Evolutionary conservation across 2,888 invertebrate genomes (phyloP), one percentile per base, ranked within the genome.

Genomic region (Heteromyza rotundicornis): DNA sequence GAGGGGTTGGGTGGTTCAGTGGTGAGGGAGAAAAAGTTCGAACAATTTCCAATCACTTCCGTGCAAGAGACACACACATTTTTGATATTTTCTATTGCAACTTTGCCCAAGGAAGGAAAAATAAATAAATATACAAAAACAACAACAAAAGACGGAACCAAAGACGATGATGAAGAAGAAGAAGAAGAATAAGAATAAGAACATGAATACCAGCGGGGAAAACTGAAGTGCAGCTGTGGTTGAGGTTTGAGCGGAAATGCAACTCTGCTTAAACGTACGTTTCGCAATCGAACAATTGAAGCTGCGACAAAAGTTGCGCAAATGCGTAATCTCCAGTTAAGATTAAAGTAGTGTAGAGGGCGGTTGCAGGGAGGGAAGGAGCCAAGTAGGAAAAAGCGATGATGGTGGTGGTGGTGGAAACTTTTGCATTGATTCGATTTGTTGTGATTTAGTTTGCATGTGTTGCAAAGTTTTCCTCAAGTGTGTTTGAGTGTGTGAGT

Each of bases 11-110:
- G n/a, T n/a, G n/a, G n/a, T n/a, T n/a, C n/a, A n/a, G n/a, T n/a
- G n/a, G n/a, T n/a, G n/a, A n/a, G n/a, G n/a, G 40, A 5, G 17
- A 19, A 19, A 47, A 47, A 47, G 19, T 17, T 47, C 20, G 20
- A 72, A 75, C 76, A 76, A 77, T 77, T 77, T 76, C 76, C 77
- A 76, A 76, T 76, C 77, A 76, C 77, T 75, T 76, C 77, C 74
- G 71, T 70, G 69, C 66, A 72, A 70, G 72, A 74, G 77, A 75
- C 75, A 74, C 70, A 70, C n/a, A n/a, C n/a, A n/a, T n/a, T n/a
- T n/a, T n/a, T n/a, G 32, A 5, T 12, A 12, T 12, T 8, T 32
- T 32, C 32, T n/a, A n/a, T n/a, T n/a, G n/a, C n/a, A n/a, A n/a
- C n/a, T n/a, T n/a, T n/a, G n/a, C n/a, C n/a, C n/a, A n/a, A n/a